Base-by-base conservation (phyloP, 2,113 vertebrate genomes). In the Alethe castanea region DNA sequence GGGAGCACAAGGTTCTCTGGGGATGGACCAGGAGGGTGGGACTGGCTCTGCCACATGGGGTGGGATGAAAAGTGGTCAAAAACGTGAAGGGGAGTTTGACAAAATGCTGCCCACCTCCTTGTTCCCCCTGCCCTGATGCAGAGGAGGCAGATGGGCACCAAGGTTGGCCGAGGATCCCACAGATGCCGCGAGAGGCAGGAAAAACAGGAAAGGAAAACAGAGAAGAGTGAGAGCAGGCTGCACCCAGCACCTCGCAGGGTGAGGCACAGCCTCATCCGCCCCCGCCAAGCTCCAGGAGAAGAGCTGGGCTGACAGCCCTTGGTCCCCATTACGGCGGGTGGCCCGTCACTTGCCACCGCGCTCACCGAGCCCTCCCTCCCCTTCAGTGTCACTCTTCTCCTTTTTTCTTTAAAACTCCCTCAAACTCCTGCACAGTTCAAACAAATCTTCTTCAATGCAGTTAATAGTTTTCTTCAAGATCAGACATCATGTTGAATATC, bases 241-340 rank as follows among this genome's bases (percentile, higher is more conserved):
- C 40, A 40, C 40, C 13, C n/a, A 62, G 42, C 64, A 81, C 84
- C 33, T 25, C 3, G 4, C 35, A 66, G 53, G 35, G 53, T 1
- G 26, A 92, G n/a, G 78, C 28, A 16, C 74, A 84, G 52, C 36
- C 64, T 50, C 59, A 36, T 36, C 81, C 28, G 19, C 31, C 31
- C 56, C 69, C 1, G 1, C 13, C 3, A 0, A 42, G 62, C 56
- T 86, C 14, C 45, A 1, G 3, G 9, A 59, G 40, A 4, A 87
- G 53, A 67, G 45, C 47, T 0, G 12, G 40, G 0, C 77, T 76
- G 76, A 62, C 89, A 90, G 86, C 67, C 50, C 62, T 47, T 67
- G 77, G 81, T 59, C 57, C 61, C 88, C 85, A 36, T 86, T 12
- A 38, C 0, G 6, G 59, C 2, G 23, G 67, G 77, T 23, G 61